These are phyloP conservation scores for Festucalex cinctus DNA, from an alignment of 2,113 vertebrate species.

Conservation along the genomic window DNA sequence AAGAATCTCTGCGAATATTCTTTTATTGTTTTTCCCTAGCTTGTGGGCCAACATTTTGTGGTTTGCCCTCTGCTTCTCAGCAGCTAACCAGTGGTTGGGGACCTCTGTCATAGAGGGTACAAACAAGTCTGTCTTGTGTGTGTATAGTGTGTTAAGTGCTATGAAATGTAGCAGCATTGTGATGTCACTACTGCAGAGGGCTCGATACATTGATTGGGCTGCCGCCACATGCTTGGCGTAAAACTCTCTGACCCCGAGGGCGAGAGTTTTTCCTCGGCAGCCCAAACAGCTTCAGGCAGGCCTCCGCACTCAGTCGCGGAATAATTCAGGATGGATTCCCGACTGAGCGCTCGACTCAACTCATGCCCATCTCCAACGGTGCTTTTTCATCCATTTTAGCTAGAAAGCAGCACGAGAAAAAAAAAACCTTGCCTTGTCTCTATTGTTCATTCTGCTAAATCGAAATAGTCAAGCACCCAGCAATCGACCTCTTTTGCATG, in stretches of 20 bases:
- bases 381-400: constrained; percentile 5
- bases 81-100: too few relatives aligned
- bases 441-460: background rate
- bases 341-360: background rate
- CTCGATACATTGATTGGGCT: background rate
- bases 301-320: background rate
- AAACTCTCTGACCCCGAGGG: background rate
- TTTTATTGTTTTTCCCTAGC: too few relatives aligned
- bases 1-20: too few relatives aligned
- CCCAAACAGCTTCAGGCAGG: constrained; percentile 1
- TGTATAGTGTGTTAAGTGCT: background rate
- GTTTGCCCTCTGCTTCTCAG: too few relatives aligned
- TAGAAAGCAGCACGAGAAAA: constrained; percentile 2
- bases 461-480: background rate
- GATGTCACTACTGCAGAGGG: background rate
- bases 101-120: background rate
- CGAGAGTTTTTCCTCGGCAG: background rate
- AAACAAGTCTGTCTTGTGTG: too few relatives aligned
- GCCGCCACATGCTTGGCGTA: background rate
- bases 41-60: too few relatives aligned
- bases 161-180: too few relatives aligned
- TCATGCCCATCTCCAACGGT: background rate
- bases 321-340: constrained; percentile 1
- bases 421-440: background rate
- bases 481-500: background rate